Evolutionary conservation across 2,113 vertebrate genomes (phyloP).

Genomic region (Bothrops jararaca): DNA sequence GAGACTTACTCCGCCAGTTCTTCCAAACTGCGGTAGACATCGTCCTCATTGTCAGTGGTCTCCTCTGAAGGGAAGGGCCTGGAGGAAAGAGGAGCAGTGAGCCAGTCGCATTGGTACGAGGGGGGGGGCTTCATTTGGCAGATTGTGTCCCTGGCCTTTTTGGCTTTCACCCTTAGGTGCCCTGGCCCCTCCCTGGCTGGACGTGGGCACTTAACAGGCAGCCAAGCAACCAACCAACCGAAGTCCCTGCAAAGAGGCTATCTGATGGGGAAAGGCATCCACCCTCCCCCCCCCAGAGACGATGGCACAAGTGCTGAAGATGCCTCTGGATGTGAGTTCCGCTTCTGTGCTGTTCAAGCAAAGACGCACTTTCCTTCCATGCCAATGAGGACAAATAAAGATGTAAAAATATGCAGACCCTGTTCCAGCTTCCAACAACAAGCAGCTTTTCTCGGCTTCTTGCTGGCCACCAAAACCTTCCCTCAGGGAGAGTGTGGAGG

Average conservation of each 20-base stretch:
- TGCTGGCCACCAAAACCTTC: neutral
- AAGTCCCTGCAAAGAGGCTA: neutral
- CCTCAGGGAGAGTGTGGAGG: neutral
- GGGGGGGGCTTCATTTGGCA: neutral
- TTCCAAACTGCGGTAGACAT: slow-evolving; percentile 94
- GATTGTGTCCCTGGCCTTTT: neutral
- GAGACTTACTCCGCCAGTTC: slow-evolving; percentile 93
- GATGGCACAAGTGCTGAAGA: neutral
- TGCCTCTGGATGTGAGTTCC: too few species aligned
- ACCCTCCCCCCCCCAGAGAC: neutral
- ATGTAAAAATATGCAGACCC: neutral
- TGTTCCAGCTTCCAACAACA: neutral
- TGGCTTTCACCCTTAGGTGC: neutral
- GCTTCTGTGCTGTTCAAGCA: neutral
- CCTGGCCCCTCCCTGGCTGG: neutral
- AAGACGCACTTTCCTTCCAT: neutral
- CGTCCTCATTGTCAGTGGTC: slow-evolving; percentile 89
- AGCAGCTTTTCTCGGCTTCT: neutral
- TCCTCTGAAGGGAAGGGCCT: slow-evolving; percentile 96
- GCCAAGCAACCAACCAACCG: too few species aligned
- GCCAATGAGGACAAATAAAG: neutral
- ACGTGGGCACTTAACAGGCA: neutral
- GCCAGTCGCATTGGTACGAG: neutral
- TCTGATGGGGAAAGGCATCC: neutral
- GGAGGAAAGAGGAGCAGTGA: neutral